Base-by-base conservation (phyloP, 2,797 vertebrate genomes). In the Aeoliscus strigatus region DNA sequence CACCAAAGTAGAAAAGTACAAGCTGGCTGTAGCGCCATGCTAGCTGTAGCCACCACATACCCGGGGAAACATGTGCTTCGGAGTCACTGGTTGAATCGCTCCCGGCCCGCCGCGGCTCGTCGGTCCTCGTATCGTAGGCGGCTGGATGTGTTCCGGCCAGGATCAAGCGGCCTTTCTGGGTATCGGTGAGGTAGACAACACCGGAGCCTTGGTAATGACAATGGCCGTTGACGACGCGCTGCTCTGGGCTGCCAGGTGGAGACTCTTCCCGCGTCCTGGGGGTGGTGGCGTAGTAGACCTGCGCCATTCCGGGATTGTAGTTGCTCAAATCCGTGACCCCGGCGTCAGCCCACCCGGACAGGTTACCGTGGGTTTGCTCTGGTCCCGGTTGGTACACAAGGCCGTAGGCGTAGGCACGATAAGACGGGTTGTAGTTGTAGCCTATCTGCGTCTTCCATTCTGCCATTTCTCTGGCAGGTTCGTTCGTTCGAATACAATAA, bases 371-470 rank as follows among this genome's bases (percentile, higher is more conserved):
- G 36, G 39, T 73, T 14, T 82, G 82, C n/a, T 86, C 86, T 0
- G 79, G 3, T 1, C 52, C 70, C 1, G 62, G n/a, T 11, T 58
- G 84, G 41, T 84, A 87, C 56, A 85, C 10, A 2, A 86, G 41
- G 8, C 86, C 69, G 42, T 86, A 87, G 0, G 85, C 81, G 26
- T 86, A 90, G 0, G 82, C 66, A 5, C 86, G 84, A 47, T 85
- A 88, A 0, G 86, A 61, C 0, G 77, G 56, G 47, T 66, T 86
- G 48, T 82, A 87, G 27, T 84, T 87, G 63, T 87, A 87, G 24
- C 26, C 73, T 4, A 85, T 28, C 3, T 81, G 86, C 2, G 79
- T 23, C 46, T 80, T 87, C 87, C 86, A 89, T 3, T 89, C 87
- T 16, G 85, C 78, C 87, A 90, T 90, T 1, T 18, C 34, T 21